A percentile compares a stretch with the other conserved stretches of the same genome.
Conservation (phyloP, 2,888 invertebrate species). For the Sthenelais limicola region DNA sequence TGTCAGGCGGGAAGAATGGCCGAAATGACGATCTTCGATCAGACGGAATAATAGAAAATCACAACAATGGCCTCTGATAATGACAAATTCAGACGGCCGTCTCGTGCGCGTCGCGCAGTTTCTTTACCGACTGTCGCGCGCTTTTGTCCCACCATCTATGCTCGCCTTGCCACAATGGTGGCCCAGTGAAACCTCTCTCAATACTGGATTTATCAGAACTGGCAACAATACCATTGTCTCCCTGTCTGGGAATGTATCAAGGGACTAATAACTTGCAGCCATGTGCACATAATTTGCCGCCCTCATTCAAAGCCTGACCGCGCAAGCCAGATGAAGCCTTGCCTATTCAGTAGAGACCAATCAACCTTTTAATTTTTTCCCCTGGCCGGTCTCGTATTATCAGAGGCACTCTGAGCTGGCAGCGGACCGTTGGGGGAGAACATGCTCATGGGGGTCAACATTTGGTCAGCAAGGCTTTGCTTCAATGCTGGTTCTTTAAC, state of each 20-base stretch:
- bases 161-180: conserved; percentile 5
- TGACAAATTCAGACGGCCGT: conserved; percentile 25
- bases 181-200: background rate
- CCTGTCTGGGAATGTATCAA: conserved; percentile 40
- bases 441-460: too few species aligned
- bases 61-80: conserved; percentile 30
- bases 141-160: background rate
- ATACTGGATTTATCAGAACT: conserved; percentile 16
- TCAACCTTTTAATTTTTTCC: too few species aligned
- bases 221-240: conserved; percentile 34
- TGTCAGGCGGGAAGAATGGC: conserved; percentile 32
- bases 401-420: too few species aligned
- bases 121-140: background rate
- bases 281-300: too few species aligned
- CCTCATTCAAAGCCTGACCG: too few species aligned
- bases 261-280: conserved; percentile 22
- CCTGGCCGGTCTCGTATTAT: too few species aligned
- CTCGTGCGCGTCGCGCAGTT: background rate
- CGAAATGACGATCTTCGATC: conserved; percentile 30
- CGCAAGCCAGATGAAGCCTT: too few species aligned
- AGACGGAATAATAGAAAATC: conserved; percentile 33
- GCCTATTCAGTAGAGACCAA: too few species aligned
- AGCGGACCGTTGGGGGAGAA: too few species aligned
- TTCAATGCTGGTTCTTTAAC: too few species aligned
- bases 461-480: too few species aligned